Evolutionary conservation across 2,888 invertebrate species (phyloP), one percentile per base, ranked within the genome.

Genomic region (Sesamia inferens): DNA sequence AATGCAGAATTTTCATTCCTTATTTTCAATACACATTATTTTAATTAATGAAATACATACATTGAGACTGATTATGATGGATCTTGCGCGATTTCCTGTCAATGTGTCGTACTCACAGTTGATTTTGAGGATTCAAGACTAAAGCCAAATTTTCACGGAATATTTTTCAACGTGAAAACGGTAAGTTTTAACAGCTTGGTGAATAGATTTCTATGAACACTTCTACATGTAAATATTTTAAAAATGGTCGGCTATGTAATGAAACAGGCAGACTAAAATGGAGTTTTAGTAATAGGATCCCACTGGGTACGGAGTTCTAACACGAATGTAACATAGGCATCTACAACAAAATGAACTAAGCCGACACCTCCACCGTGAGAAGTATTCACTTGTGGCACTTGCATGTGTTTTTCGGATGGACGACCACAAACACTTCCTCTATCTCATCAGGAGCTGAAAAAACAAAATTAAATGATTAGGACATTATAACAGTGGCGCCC

Each of bases 361-460:
- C 31, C 31, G 31, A 31, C 31, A 3, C 31, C 31, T 31, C 31
- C 31, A 31, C 31, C 31, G 31, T 31, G 31, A 31, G 31, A 39
- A 39, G 39, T 39, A 5, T 6, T 0, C 62, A 31, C 31, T 31
- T 31, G 31, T 31, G 31, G 31, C 68, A 75, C 16, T 51, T 68
- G 62, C 75, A 75, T 2, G 55, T 31, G 76, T 68, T 44, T 13
- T 62, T n/a, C 1, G 76, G 68, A 11, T 77, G 59, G 1, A 39
- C 24, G 0, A 64, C 31, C 0, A 77, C 59, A 14, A 31, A 31
- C 2, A 31, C 31, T 31, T 76, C 76, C 0, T 54, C 51, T 14
- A 76, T 70, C 5, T 65, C 59, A 22, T 55, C 2, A 8, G 3
- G 39, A 31, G 31, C 76, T 76, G 77, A 55, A 76, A 76, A 54